Base-by-base conservation (phyloP, 2,797 vertebrate genomes). In the Delichon dasypus region DNA sequence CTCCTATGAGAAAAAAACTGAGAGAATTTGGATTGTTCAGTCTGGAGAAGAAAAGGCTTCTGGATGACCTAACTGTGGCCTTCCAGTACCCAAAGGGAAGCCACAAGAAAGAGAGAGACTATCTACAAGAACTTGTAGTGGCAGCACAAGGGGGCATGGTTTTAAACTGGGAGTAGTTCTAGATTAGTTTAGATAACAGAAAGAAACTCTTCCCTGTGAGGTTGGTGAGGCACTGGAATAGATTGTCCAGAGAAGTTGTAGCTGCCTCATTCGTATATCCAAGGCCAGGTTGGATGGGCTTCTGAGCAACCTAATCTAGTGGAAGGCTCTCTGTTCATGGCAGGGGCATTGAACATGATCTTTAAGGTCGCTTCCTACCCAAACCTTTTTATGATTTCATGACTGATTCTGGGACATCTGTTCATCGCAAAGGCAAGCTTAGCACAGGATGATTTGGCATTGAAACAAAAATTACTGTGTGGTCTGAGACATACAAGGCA, bases 331-430 rank as follows among this genome's bases (percentile, higher is more conserved):
- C 32, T 50, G 19, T 4, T 54, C 23, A 13, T 1, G 4, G 23
- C 27, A 38, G 23, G 23, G 8, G 16, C 0, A 1, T 55, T 62
- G 51, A 7, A 45, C 14, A 9, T 6, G 15, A 9, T 32, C 5
- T 38, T 32, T 34, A 65, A 40, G 7, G n/a, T 34, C 25, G 21
- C 10, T 71, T 77, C 44, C 38, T 77, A 7, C 17, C 51, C 25
- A 58, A 77, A 21, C 15, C 15, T 30, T 77, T 77, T 42, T 34
- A 11, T 40, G 21, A 51, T 44, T 64, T 48, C 5, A 4, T 17
- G 20, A 38, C 11, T 54, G 42, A 44, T 64, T 82, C 14, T 57
- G 18, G 38, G 48, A 10, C 62, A 68, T 61, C 70, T 68, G 8
- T 55, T 71, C 55, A 30, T 36, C 71, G 10, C 54, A 54, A 54